Conservation (phyloP, 2,797 vertebrate species). For the Amblyraja radiata region DNA sequence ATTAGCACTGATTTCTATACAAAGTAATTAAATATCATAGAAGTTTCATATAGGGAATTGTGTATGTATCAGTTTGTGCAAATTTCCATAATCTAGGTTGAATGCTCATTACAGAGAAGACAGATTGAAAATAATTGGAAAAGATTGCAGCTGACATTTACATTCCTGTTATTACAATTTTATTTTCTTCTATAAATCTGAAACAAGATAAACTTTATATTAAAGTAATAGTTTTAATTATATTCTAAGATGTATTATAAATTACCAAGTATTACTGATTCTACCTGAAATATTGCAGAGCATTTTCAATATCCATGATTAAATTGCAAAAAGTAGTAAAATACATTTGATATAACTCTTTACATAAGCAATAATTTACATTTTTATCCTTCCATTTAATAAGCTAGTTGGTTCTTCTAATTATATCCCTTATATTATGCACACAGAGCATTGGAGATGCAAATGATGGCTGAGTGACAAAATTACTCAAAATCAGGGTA, state of each 20-base stretch:
- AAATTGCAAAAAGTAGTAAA: not conserved
- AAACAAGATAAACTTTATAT: not conserved
- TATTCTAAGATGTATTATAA: not conserved
- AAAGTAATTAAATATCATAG: not conserved
- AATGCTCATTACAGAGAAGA: not conserved
- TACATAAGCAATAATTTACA: no score
- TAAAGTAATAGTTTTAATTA: not conserved
- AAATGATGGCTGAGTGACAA: not conserved
- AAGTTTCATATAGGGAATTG: not conserved
- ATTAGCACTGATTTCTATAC: not conserved
- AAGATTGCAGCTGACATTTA: not conserved
- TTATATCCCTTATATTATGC: no score
- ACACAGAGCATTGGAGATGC: no score
- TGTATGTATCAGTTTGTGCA: not conserved
- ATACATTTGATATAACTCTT: not conserved
- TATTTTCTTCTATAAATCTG: not conserved
- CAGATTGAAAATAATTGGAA: slow-evolving; percentile 5
- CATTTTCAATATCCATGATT: not conserved
- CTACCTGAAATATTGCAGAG: not conserved
- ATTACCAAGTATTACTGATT: not conserved
- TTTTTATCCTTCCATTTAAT: not conserved
- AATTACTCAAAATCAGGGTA: no score
- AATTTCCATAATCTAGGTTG: not conserved
- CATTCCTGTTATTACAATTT: not conserved
- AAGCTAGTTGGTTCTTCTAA: not conserved